Evolutionary conservation across 2,113 vertebrate genomes (phyloP), one percentile per base, ranked within the genome.

Genomic region (Grantiella picta): DNA sequence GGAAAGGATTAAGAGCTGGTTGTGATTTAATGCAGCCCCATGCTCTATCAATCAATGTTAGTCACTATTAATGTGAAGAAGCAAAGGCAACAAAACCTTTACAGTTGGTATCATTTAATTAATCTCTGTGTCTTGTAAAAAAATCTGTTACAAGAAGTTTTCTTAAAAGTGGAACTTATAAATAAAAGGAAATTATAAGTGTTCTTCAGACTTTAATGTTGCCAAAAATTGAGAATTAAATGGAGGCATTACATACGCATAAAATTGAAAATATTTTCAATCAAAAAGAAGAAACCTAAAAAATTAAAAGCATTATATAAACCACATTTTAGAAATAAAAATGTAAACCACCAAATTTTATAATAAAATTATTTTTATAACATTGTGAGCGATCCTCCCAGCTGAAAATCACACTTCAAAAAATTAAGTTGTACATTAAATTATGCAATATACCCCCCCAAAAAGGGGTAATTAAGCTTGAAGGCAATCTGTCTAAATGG

Each of bases 91-190:
- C 56, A 92, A 90, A 78, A 42, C 15, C 56, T 79, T 92, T 86
- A 50, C 35, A 86, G 69, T 8, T 61, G 53, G 13, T 72, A 69
- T 82, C 0, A 86, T 86, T 86, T 89, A 90, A 86, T 82, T 90
- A 78, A 86, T 95, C 38, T 86, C 61, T 73, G 54, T 76, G 14
- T 92, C 22, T 38, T 90, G 49, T 81, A 90, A 90, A 96, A 93
- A 83, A 75, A 88, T 35, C 17, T 81, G 21, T 80, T 90, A 36
- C 35, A 45, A 71, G 27, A 79, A 45, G 52, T 89, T 69, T 94
- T 91, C 40, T 84, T 64, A 89, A 89, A 88, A 81, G 22, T 38
- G 36, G 22, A 93, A 73, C 29, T 81, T 80, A 49, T 44, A 11
- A 95, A 86, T 33, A 73, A 93, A 89, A 56, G 17, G n/a, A 86